Conservation (phyloP, 2,888 invertebrate genomes). For the Drosophila barbarae region DNA sequence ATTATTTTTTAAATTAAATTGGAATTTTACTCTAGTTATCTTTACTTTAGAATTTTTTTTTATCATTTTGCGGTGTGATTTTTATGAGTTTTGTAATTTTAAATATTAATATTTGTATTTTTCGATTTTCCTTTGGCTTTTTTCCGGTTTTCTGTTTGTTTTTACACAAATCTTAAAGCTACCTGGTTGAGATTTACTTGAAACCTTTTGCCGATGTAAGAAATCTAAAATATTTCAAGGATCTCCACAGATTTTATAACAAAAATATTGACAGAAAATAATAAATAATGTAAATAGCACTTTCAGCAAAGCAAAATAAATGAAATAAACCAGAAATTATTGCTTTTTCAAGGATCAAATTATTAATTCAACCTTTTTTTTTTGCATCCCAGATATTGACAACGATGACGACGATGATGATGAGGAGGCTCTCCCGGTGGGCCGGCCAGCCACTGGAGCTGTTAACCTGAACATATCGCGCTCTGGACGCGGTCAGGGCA, state of each 20-base stretch:
- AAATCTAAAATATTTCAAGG: background rate
- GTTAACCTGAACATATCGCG: constrained; percentile 66
- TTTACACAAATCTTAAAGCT: background rate
- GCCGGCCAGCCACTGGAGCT: constrained; percentile 70
- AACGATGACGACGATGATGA: constrained; percentile 55
- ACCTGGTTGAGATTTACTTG: background rate
- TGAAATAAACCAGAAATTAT: background rate
- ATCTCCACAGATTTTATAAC: background rate
- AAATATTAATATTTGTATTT: background rate
- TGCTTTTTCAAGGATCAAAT: background rate
- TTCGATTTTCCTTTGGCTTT: too few species aligned
- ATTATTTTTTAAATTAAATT: background rate
- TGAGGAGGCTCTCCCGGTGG: constrained; percentile 61
- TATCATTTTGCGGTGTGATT: background rate
- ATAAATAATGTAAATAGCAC: background rate
- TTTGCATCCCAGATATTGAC: constrained; percentile 8
- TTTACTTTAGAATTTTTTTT: background rate
- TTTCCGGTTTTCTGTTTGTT: background rate
- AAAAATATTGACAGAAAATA: background rate
- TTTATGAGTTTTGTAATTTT: background rate
- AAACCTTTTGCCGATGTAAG: background rate
- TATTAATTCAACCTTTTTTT: background rate
- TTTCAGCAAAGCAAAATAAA: background rate
- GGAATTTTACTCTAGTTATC: background rate
- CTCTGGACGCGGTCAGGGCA: constrained; percentile 71